phyloP scores from a whole-genome alignment of 37 sponge, comb jelly and placozoan genomes.

The Bolinopsis microptera region DNA sequence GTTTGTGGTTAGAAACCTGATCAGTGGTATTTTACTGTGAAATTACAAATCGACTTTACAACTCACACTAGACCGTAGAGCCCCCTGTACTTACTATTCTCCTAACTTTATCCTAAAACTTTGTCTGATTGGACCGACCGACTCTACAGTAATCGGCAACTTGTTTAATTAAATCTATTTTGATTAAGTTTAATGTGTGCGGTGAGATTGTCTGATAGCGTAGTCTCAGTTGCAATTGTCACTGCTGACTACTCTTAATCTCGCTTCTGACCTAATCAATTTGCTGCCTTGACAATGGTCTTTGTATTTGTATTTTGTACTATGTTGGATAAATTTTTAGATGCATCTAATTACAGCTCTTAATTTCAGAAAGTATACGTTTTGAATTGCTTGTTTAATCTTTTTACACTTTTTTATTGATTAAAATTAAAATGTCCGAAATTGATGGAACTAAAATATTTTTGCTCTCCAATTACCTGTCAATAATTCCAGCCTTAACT shows the following conservation, averaged over 20 bases:
- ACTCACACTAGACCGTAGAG: neutral
- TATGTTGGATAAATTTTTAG: neutral
- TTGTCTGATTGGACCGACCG: neutral
- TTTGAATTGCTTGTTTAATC: no score
- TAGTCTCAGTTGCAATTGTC: no score
- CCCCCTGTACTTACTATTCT: neutral
- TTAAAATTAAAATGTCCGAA: no score
- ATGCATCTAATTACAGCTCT: no score
- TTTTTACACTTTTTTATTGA: no score
- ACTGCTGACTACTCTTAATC: no score
- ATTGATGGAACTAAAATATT: no score
- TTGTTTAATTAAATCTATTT: neutral
- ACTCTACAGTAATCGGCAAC: neutral
- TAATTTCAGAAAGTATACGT: no score
- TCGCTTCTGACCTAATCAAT: neutral
- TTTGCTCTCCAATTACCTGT: no score
- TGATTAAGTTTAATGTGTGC: no score
- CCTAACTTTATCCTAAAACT: neutral
- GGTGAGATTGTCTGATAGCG: neutral
- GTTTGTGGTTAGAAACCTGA: no score
- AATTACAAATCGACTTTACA: neutral
- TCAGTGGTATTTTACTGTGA: neutral
- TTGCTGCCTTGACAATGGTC: neutral
- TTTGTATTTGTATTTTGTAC: neutral
- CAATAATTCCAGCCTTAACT: no score